Base-by-base conservation (phyloP, 1,140 invertebrate species). In the Rhopalosiphum maidis region DNA sequence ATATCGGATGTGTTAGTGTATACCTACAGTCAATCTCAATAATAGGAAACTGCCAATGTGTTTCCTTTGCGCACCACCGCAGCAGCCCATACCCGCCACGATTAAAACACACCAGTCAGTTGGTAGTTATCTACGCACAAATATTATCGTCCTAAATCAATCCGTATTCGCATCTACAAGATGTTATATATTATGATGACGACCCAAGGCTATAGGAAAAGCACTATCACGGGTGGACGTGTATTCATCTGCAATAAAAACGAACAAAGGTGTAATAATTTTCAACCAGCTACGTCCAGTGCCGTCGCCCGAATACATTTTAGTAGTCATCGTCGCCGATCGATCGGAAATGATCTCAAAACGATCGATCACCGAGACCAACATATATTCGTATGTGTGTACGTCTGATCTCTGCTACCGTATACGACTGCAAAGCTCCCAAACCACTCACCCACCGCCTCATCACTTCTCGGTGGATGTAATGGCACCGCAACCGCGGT, bases 11-110 rank as follows among this genome's bases (percentile, higher is more conserved):
- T 55, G 89, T 55, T 55, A 25, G 23, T 15, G 43, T 30, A 30
- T 18, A 30, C 86, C 21, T 55, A 88, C 8, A 88, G 46, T 88
- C 46, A 89, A 89, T 89, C 25, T 89, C 88, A 77, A 77, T 54
- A 51, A 55, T 55, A 54, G 48, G 88, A 89, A 89, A 55, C 88
- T 35, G 11, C 51, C 51, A 25, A 54, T 11, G 88, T 22, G 35
- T 55, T 55, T 55, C 51, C 35, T 37, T n/a, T 9, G 51, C 25
- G 4, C 60, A n/a, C 25, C 87, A 7, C 18, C 7, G 18, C 7
- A 9, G 11, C 41, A 46, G 41, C 23, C 11, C 54, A 48, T 21
- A 88, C 48, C 48, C 30, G 30, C 30, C 30, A 4, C 60, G 51
- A 89, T 41, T 89, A 41, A 51, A 55, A 15, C 15, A 86, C 30